phyloP scores from a whole-genome alignment of 92 coral and sea anemone genomes.

The Zoanthus solanderi region DNA sequence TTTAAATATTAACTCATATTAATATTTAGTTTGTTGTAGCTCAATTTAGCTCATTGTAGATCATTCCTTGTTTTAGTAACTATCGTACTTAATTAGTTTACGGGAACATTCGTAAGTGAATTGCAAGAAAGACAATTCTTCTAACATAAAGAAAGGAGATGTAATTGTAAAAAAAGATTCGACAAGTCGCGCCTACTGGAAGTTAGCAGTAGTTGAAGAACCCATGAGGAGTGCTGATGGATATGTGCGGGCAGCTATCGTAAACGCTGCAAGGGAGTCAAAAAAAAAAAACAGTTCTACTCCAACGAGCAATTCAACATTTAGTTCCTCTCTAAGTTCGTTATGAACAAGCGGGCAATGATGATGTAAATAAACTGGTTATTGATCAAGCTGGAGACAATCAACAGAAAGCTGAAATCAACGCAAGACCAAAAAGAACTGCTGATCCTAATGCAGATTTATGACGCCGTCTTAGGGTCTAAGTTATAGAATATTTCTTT shows the following conservation, averaged over 20 bases:
- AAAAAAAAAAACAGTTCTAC: background rate
- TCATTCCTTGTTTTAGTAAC: no score
- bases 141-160: constrained; percentile 48
- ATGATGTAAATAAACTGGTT: constrained; percentile 2
- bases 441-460: background rate
- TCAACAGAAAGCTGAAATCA: background rate
- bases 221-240: constrained; percentile 49
- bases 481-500: background rate
- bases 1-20: no score
- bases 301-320: constrained; percentile 51
- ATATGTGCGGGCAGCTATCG: constrained; percentile 49
- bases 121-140: constrained; percentile 26
- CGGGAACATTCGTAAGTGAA: constrained; percentile 18
- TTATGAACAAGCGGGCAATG: background rate
- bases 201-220: constrained; percentile 62
- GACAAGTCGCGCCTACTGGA: constrained; percentile 52
- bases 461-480: background rate
- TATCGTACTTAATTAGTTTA: constrained; percentile 36
- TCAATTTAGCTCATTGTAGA: no score
- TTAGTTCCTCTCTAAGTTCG: constrained; percentile 59
- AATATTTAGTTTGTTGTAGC: no score
- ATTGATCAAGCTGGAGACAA: background rate
- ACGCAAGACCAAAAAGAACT: background rate
- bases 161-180: constrained; percentile 60
- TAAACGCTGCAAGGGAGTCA: constrained; percentile 14